These are phyloP conservation scores for Pomatorhinus ruficollis DNA, from an alignment of 2,113 vertebrate species.

Conservation along the genomic window DNA sequence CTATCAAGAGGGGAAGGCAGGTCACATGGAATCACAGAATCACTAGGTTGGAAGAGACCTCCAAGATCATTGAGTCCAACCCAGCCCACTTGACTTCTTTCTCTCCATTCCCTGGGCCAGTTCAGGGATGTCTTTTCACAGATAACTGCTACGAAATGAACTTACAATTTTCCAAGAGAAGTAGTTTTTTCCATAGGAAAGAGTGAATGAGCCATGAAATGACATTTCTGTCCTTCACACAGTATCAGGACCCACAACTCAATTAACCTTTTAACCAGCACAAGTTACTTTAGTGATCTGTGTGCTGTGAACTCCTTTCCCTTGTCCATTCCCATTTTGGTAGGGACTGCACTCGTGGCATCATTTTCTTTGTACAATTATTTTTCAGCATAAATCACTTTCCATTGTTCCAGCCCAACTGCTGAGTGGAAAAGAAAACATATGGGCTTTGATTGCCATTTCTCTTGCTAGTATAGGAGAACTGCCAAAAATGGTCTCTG, in stretches of 20 bases:
- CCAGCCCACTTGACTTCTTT: background rate
- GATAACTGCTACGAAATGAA: background rate
- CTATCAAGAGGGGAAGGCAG: too few relatives aligned
- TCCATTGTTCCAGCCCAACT: background rate
- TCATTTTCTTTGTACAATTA: background rate
- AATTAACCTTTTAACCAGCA: background rate
- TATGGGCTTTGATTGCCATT: background rate
- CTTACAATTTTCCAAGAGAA: background rate
- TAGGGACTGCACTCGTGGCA: accelerated
- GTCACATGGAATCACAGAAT: too few relatives aligned
- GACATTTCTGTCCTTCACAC: background rate
- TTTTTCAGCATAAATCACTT: background rate
- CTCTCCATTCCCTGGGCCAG: background rate
- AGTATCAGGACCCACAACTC: background rate
- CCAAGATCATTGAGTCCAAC: too few relatives aligned
- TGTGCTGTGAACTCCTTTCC: background rate
- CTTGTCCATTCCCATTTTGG: background rate
- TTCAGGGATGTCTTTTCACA: background rate
- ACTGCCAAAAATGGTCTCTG: background rate
- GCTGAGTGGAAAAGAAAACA: background rate
- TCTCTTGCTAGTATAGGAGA: background rate
- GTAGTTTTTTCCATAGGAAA: background rate
- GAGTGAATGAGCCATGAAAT: background rate
- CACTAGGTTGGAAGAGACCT: too few relatives aligned
- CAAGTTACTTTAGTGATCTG: background rate